phyloP scores from a whole-genome alignment of 2,113 vertebrate species.

The Lethenteron camtschaticum region DNA sequence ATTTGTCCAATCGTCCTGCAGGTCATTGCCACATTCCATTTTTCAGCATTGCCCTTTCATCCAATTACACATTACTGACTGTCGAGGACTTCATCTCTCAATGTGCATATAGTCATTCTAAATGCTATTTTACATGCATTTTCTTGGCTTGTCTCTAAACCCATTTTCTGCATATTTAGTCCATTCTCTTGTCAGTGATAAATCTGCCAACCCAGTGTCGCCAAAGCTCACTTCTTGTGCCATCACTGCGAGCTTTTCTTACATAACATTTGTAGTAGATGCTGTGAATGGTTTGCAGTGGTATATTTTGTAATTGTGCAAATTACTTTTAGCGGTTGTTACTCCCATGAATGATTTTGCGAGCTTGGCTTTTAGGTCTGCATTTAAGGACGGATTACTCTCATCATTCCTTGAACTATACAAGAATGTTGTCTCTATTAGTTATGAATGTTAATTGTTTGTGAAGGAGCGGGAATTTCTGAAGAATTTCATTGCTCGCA shows the following conservation, averaged over 20 bases:
- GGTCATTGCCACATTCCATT: conserved; percentile 20
- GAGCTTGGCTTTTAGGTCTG: too few relatives aligned
- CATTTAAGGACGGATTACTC: too few relatives aligned
- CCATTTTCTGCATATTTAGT: too few relatives aligned
- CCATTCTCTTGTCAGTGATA: too few relatives aligned
- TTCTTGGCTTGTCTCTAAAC: neutral
- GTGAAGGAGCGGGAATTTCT: conserved; percentile 75
- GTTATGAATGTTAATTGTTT: neutral
- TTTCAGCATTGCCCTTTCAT: neutral
- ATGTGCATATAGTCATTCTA: neutral
- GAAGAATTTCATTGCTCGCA: conserved; percentile 90
- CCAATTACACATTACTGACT: neutral
- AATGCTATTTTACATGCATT: neutral
- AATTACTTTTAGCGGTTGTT: too few relatives aligned
- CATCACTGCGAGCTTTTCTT: too few relatives aligned
- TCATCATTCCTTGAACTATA: neutral
- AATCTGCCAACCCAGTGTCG: too few relatives aligned
- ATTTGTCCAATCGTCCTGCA: conserved; percentile 93
- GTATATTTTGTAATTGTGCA: too few relatives aligned
- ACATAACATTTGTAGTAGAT: too few relatives aligned
- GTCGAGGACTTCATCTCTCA: neutral
- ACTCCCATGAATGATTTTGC: too few relatives aligned
- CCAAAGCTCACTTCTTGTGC: too few relatives aligned
- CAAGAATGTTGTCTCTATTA: neutral
- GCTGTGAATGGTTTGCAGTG: too few relatives aligned